Base-by-base conservation (phyloP, 2,113 vertebrate genomes). In the Thunnus thynnus region DNA sequence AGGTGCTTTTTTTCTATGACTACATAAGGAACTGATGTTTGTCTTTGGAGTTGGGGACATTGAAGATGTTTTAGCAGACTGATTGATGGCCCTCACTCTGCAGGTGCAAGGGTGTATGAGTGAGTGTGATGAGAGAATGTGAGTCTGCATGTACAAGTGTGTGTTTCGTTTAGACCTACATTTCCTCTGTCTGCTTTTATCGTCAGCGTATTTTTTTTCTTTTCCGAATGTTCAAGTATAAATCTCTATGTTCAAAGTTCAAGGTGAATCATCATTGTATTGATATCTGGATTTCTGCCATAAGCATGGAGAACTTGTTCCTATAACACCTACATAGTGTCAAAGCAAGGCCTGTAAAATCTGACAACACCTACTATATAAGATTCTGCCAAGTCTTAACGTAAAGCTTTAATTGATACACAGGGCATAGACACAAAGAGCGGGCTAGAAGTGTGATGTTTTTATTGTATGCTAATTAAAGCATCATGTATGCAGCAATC, bases 81-180 rank as follows among this genome's bases (percentile, higher is more conserved):
- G 86, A 91, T 91, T 88, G 89, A 89, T 90, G 76, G 56, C 52
- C 50, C 66, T 75, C 66, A 17, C 18, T 2, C 60, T 32, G 80
- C 82, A 86, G 85, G 77, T 87, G 73, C 76, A 32, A 46, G 30
- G 22, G 9, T 52, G 48, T 65, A 12, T 1, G 54, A 71, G 66
- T 81, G 36, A 41, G 36, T 41, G 36, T 41, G 36, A 41, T 41
- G 36, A 8, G 5, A 36, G 36, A 36, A 36, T 36, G 55, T 68
- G 76, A 74, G 78, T 83, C 62, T 82, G 70, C 56, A 68, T 73
- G 58, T 73, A 56, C 13, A 73, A 27, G 47, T 61, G 70, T 48
- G 46, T 22, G 52, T 75, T 86, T 57, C 16, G 66, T 48, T 72
- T 18, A 64, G n/a, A 44, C 61, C 36, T 46, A 44, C 54, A 54